Evolutionary conservation across 23 tunicate genomes (phyloP).

Genomic region (Ascidia mentula): DNA sequence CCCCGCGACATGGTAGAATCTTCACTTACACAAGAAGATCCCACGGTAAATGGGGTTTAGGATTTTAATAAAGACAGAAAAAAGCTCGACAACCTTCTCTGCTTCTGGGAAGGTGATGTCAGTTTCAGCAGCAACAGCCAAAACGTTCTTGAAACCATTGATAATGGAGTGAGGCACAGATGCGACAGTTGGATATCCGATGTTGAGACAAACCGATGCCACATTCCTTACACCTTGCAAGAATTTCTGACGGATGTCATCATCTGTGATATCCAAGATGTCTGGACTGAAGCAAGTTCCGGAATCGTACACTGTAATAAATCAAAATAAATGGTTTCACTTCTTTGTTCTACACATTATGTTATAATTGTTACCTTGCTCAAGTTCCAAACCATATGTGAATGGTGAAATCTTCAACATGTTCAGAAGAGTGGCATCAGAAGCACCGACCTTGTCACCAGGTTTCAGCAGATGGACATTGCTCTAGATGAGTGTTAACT

Average conservation of each 20-base stretch:
- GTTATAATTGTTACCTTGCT: conserved; percentile 38
- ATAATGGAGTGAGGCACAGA: conserved; percentile 98
- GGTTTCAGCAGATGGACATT: conserved; percentile 85
- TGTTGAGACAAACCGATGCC: conserved; percentile 83
- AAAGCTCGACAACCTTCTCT: conserved; percentile 48
- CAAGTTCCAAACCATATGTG: conserved; percentile 91
- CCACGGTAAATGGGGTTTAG: conserved; percentile 10
- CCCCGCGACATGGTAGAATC: conserved; percentile 18
- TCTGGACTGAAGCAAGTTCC: conserved; percentile 94
- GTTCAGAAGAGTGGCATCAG: conserved; percentile 93
- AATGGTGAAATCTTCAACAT: conserved; percentile 99
- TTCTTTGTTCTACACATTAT: not conserved
- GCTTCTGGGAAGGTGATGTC: conserved; percentile 99
- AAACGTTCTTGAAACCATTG: conserved; percentile 99
- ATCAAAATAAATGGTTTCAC: not conserved
- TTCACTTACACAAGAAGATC: not conserved
- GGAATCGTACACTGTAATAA: conserved; percentile 72
- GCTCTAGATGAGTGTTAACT: conserved; percentile 33
- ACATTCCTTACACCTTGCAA: conserved; percentile 75
- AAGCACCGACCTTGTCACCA: conserved; percentile 99
- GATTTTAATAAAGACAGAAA: not conserved
- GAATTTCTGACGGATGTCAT: conserved; percentile 84
- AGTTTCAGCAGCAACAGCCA: conserved; percentile 98
- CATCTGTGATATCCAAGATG: conserved; percentile 98
- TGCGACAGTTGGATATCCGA: conserved; percentile 99